Conservation (phyloP, 2,113 vertebrate species). For the Lucifuga dentata region DNA sequence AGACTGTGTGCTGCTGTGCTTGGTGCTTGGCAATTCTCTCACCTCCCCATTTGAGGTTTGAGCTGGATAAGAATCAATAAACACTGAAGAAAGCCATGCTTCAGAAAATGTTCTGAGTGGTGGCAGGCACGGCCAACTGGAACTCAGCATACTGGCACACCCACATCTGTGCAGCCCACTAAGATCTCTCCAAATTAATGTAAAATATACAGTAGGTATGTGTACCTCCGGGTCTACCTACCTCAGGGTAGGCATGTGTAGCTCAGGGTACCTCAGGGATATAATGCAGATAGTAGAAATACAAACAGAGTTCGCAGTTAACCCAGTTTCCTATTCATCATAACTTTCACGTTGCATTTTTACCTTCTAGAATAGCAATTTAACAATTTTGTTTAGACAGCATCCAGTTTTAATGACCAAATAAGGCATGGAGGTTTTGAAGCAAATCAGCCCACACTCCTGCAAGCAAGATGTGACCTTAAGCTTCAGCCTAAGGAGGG, state of each 20-base stretch:
- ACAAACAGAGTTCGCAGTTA: neutral
- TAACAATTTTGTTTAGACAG: slow-evolving; percentile 17
- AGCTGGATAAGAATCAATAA: slow-evolving; percentile 71
- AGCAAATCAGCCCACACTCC: slow-evolving; percentile 54
- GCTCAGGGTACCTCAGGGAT: neutral
- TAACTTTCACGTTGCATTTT: neutral
- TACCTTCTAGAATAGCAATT: neutral
- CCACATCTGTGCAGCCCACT: slow-evolving; percentile 47
- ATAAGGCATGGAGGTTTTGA: slow-evolving; percentile 59
- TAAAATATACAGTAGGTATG: neutral
- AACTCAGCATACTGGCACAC: slow-evolving; percentile 47
- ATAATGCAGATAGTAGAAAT: neutral
- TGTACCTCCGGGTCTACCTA: slow-evolving; percentile 2
- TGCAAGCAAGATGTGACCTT: slow-evolving; percentile 44
- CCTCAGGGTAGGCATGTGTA: neutral
- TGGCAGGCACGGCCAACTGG: slow-evolving; percentile 54
- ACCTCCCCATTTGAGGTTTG: slow-evolving; percentile 56
- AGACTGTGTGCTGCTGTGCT: slow-evolving; percentile 58
- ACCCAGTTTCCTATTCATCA: neutral
- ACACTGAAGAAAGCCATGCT: slow-evolving; percentile 73
- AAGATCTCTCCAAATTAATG: slow-evolving; percentile 15
- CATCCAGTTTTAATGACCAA: slow-evolving; percentile 47
- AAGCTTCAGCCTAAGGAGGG: slow-evolving; percentile 54
- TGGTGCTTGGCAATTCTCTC: slow-evolving; percentile 42
- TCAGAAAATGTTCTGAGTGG: slow-evolving; percentile 55